Conservation (phyloP, 2,888 invertebrate genomes). For the Meiosimyza platycephala region DNA sequence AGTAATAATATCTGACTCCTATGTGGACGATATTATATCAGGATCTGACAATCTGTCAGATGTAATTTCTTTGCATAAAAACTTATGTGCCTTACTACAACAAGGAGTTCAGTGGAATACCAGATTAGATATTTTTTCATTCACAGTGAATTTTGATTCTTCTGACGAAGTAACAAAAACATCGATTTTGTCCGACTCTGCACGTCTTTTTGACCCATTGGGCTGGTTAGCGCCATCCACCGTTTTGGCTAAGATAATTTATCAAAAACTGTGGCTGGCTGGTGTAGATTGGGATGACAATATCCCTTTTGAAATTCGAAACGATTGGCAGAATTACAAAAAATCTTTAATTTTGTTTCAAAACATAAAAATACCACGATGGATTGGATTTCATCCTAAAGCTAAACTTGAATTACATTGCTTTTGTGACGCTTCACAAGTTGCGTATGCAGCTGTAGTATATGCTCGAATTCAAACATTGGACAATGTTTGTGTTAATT, state of each 20-base stretch:
- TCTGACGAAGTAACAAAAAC: constrained; percentile 11
- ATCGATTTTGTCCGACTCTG: neutral
- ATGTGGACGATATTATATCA: constrained; percentile 38
- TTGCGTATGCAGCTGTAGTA: constrained; percentile 31
- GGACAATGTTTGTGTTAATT: constrained; percentile 22
- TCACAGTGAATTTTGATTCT: constrained; percentile 19
- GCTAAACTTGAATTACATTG: constrained; percentile 22
- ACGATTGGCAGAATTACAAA: constrained; percentile 26
- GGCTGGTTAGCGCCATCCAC: constrained; percentile 20
- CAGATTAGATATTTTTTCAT: constrained; percentile 29
- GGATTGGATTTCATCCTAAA: neutral
- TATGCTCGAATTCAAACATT: constrained; percentile 16
- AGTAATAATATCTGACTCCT: constrained; percentile 31
- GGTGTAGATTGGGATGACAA: constrained; percentile 34
- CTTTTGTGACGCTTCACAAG: constrained; percentile 38
- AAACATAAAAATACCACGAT: constrained; percentile 30
- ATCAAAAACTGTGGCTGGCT: constrained; percentile 34
- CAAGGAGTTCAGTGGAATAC: constrained; percentile 36
- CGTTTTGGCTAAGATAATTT: constrained; percentile 30
- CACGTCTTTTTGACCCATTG: constrained; percentile 33
- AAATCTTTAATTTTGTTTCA: neutral
- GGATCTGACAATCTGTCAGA: constrained; percentile 31
- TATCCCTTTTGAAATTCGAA: constrained; percentile 7
- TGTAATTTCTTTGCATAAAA: constrained; percentile 26
- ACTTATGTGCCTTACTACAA: constrained; percentile 28